Evolutionary conservation across 2,888 invertebrate species (phyloP), one percentile per base, ranked within the genome.

Genomic region (Ophion ventricosus): DNA sequence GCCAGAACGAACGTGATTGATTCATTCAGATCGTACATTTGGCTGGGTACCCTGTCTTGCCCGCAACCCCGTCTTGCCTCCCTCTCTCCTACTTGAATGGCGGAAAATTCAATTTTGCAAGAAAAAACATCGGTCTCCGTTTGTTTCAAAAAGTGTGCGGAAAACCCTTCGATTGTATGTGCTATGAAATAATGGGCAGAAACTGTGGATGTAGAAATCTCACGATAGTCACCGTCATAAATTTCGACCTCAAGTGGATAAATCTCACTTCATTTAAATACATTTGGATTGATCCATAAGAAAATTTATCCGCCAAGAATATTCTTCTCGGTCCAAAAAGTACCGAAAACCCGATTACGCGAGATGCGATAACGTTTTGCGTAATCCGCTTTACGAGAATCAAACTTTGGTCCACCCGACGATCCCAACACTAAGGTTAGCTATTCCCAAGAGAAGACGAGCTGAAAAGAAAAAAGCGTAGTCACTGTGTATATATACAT

Each of bases 301-400:
- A 29, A 59, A 20, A 57, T 40, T 35, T 8, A n/a, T 14, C 17
- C 8, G 56, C 40, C 43, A 14, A 43, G 25, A 23, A 20, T 61
- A 40, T 25, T 66, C 64, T 11, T 10, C 1, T 29, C 29, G 43
- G 23, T 7, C n/a, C n/a, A 1, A 49, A 74, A 43, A 49, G 20
- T 10, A 20, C 20, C 1, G 25, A 26, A 26, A 78, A 54, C 14
- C 35, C 63, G 70, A 63, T 70, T 40, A 54, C 63, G 10, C 17
- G 11, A 35, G 43, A 54, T 63, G 54, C 49, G 35, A 78, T 78
- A 78, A 63, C 61, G 78, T 63, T 70, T 63, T 11, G 29, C 23
- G 54, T 70, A 63, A 78, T 78, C 29, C 43, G 63, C 54, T 70
- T 69, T 70, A 78, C 35, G 54, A 63, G 29, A 29, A 70, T 63